These are phyloP conservation scores for Palythoa caribaeorum DNA, from an alignment of 92 coral and sea anemone genomes.

Conservation along the genomic window DNA sequence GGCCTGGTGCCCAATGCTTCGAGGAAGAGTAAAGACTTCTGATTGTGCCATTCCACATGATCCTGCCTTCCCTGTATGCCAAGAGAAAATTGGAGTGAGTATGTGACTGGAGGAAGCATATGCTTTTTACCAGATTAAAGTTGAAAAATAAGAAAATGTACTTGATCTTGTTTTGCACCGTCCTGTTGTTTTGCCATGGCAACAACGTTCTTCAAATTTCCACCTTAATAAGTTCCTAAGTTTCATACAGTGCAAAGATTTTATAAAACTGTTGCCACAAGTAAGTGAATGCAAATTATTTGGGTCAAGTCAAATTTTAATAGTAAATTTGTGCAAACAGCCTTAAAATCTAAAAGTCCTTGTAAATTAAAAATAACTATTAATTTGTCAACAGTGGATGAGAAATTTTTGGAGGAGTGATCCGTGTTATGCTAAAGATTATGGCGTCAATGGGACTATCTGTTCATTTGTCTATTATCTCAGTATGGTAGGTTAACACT, in stretches of 20 bases:
- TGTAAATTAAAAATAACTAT: neutral
- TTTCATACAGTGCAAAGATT: no score
- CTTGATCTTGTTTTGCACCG: no score
- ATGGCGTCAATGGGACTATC: conserved; percentile 93
- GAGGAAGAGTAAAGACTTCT: conserved; percentile 45
- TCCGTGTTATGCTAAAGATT: conserved; percentile 83
- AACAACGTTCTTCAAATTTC: no score
- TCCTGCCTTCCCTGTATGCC: conserved; percentile 76
- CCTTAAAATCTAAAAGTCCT: no score
- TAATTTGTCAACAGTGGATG: conserved; percentile 85
- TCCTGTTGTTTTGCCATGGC: no score
- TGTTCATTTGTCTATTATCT: conserved; percentile 92
- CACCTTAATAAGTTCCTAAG: no score
- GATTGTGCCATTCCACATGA: conserved; percentile 77
- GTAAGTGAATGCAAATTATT: no score
- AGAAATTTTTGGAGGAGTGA: conserved; percentile 87
- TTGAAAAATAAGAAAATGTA: no score
- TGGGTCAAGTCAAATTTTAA: no score
- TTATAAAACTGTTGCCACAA: no score
- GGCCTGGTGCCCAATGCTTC: conserved; percentile 78
- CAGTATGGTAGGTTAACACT: conserved; percentile 73
- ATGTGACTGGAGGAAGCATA: neutral
- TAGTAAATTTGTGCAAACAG: no score
- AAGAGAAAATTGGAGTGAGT: conserved; percentile 80
- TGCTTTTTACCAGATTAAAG: neutral